Percentiles rank a stretch among this genome's conserved stretches.
These are phyloP conservation scores for Campylorhamphus procurvoides DNA, from an alignment of 2,113 vertebrate species.

Conservation along the genomic window DNA sequence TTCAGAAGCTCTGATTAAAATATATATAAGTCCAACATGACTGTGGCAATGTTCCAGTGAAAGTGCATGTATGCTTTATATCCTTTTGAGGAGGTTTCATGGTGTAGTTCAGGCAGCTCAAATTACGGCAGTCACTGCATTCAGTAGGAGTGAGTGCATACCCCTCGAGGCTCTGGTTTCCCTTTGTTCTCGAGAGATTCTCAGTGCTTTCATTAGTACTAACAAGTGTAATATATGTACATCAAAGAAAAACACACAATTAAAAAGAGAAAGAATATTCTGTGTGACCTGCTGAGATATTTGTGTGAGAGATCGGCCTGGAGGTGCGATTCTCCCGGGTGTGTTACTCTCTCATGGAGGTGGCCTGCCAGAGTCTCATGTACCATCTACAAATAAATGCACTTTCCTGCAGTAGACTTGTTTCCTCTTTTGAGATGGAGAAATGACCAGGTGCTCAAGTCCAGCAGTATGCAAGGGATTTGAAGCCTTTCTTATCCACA, in stretches of 20 bases:
- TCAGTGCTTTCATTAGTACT: slow-evolving; percentile 13
- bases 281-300: background rate
- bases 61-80: background rate
- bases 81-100: background rate
- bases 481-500: background rate
- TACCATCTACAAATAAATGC: background rate
- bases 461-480: background rate
- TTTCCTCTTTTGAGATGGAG: background rate
- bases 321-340: background rate
- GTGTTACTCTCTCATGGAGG: background rate
- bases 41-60: background rate
- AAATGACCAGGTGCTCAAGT: background rate
- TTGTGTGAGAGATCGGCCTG: background rate
- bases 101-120: background rate
- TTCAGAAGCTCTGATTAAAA: slow-evolving; percentile 30
- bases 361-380: background rate
- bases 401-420: background rate
- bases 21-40: background rate
- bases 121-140: background rate
- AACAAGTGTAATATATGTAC: background rate
- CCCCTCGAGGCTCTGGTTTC: background rate
- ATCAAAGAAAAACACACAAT: background rate
- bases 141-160: background rate
- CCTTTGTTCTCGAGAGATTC: slow-evolving; percentile 25
- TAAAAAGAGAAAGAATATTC: background rate